These are phyloP conservation scores for Nyctereutes procyonoides DNA, from an alignment of 2,113 vertebrate species.

Conservation along the genomic window DNA sequence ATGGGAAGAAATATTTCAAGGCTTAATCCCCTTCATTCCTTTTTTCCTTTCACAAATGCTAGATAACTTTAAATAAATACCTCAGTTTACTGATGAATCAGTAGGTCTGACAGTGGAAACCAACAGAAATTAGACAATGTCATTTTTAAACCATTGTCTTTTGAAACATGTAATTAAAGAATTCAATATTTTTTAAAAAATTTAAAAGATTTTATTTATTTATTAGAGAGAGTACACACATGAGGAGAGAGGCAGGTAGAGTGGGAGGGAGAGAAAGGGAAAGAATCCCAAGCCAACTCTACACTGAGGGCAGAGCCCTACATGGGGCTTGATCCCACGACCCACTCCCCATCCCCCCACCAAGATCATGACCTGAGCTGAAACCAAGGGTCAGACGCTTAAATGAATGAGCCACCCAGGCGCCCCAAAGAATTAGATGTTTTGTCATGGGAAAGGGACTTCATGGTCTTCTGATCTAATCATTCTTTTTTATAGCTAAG, in stretches of 20 bases:
- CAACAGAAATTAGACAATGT: background rate
- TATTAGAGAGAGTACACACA: background rate
- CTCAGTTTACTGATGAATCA: background rate
- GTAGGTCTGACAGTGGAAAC: background rate
- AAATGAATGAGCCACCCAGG: background rate
- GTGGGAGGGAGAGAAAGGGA: background rate
- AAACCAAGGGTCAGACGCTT: background rate
- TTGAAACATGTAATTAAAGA: constrained; percentile 28
- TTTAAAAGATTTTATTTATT: background rate
- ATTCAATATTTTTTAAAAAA: background rate
- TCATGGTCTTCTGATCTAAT: background rate
- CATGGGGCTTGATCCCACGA: background rate
- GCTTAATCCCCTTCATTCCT: background rate
- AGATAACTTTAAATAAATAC: constrained; percentile 16
- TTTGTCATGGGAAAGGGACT: background rate
- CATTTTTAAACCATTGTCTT: background rate
- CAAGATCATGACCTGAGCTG: background rate
- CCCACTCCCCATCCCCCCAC: too few species aligned
- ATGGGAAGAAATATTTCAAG: constrained; percentile 23
- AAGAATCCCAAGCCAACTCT: background rate
- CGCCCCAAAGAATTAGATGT: background rate
- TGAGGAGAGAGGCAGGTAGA: background rate
- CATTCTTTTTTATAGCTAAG: background rate
- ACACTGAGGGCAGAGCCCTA: background rate
- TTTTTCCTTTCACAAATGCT: background rate